These are phyloP conservation scores for Dynastes maya DNA, from an alignment of 2,888 invertebrate genomes.

Conservation along the genomic window DNA sequence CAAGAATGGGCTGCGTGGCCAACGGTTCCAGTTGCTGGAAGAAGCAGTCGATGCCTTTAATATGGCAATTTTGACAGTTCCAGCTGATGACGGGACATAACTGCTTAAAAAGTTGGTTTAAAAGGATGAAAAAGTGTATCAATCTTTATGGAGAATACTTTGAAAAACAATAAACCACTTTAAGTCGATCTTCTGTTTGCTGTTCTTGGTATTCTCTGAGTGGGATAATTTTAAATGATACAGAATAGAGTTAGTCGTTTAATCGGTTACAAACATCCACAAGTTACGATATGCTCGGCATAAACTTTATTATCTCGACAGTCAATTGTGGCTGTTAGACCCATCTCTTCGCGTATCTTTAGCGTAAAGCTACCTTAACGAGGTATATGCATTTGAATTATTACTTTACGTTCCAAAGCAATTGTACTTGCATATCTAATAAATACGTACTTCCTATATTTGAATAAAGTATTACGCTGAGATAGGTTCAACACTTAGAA, in stretches of 20 bases:
- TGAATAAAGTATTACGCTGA: slow-evolving; percentile 25
- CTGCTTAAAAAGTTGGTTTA: too few relatives aligned
- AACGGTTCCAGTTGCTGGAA: too few relatives aligned
- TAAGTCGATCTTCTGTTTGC: too few relatives aligned
- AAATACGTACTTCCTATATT: slow-evolving; percentile 26
- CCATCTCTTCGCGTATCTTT: background rate
- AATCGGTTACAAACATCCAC: background rate
- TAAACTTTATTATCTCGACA: background rate
- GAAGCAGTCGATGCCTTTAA: too few relatives aligned
- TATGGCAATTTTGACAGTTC: too few relatives aligned
- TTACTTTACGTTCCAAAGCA: slow-evolving; percentile 13
- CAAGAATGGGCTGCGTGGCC: too few relatives aligned
- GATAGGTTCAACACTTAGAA: slow-evolving; percentile 6
- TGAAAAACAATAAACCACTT: too few relatives aligned
- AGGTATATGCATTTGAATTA: slow-evolving; percentile 27
- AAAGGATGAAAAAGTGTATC: too few relatives aligned
- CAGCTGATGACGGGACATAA: too few relatives aligned
- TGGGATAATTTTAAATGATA: too few relatives aligned
- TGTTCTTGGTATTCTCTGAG: too few relatives aligned
- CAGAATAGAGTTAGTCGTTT: background rate
- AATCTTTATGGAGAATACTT: too few relatives aligned
- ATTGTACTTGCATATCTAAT: slow-evolving; percentile 15
- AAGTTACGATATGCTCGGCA: background rate
- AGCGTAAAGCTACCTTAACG: slow-evolving; percentile 28
- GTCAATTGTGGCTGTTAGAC: background rate